Evolutionary conservation across 2,888 invertebrate genomes (phyloP).

Genomic region (Megalurothrips usitatus): DNA sequence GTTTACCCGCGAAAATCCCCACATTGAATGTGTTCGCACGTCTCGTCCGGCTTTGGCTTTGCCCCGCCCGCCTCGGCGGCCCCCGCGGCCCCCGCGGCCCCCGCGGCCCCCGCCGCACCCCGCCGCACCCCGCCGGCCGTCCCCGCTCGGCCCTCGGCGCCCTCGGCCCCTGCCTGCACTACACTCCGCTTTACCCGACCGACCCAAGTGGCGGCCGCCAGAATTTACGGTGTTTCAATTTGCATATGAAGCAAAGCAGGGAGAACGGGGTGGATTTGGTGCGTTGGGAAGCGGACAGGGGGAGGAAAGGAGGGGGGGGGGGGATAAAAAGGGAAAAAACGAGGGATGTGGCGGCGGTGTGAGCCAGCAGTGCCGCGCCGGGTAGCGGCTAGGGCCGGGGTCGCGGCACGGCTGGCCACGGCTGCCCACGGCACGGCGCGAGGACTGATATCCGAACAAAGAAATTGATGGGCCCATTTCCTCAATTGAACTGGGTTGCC

Average conservation of each 20-base stretch:
- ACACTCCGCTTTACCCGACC: not conserved
- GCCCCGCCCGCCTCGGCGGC: not conserved
- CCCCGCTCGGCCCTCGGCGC: not conserved
- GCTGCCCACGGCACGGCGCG: too few species aligned
- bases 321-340: too few species aligned
- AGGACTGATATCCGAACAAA: conserved; percentile 5
- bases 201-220: conserved; percentile 13
- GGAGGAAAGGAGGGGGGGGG: too few species aligned
- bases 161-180: not conserved
- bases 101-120: not conserved
- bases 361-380: too few species aligned
- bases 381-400: too few species aligned
- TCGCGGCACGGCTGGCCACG: too few species aligned
- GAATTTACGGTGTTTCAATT: conserved; percentile 23
- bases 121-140: not conserved
- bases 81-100: not conserved
- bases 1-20: conserved; percentile 24
- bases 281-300: not conserved
- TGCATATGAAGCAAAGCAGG: conserved; percentile 24
- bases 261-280: not conserved
- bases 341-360: too few species aligned
- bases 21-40: conserved; percentile 24
- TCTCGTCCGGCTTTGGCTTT: not conserved
- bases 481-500: conserved; percentile 10
- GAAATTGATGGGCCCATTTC: conserved; percentile 20